These are phyloP conservation scores for Mesoligia furuncula DNA, from an alignment of 2,888 invertebrate species.

Conservation along the genomic window DNA sequence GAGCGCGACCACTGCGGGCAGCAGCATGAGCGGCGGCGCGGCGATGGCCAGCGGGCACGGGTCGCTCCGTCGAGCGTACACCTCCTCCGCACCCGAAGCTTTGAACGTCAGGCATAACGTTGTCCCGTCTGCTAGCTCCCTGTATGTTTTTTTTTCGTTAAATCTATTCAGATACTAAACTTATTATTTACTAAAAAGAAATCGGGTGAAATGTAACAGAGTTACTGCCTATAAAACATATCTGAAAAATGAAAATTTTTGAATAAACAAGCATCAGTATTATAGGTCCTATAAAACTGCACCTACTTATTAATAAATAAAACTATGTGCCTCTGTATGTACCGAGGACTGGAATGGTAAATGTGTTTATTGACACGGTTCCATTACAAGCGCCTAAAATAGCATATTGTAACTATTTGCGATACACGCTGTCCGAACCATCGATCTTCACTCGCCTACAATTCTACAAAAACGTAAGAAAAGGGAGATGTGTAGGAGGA, in stretches of 20 bases:
- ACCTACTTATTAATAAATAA: conserved; percentile 30
- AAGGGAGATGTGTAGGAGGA: conserved; percentile 1
- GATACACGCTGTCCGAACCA: conserved; percentile 45
- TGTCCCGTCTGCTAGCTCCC: conserved; percentile 86
- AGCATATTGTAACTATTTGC: conserved; percentile 56
- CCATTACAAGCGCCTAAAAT: conserved; percentile 60
- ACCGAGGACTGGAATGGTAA: conserved; percentile 56
- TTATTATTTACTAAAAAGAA: neutral
- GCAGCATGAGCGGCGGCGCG: conserved; percentile 84
- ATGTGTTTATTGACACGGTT: conserved; percentile 68
- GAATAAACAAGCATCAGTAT: conserved; percentile 22
- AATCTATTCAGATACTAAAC: neutral
- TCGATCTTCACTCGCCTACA: conserved; percentile 45
- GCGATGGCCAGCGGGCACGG: conserved; percentile 81
- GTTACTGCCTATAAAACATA: conserved; percentile 5
- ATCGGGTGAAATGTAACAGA: neutral
- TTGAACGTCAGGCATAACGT: conserved; percentile 85
- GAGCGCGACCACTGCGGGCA: conserved; percentile 83
- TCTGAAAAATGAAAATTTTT: conserved; percentile 1
- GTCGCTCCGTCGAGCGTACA: conserved; percentile 79
- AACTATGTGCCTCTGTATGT: conserved; percentile 44
- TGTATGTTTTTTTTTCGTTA: conserved; percentile 56
- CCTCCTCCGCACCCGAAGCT: conserved; percentile 78
- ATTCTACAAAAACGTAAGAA: conserved; percentile 22
- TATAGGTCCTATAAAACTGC: conserved; percentile 36